These are phyloP conservation scores for Neomonachus schauinslandi DNA, from an alignment of 2,113 vertebrate genomes.

Conservation along the genomic window DNA sequence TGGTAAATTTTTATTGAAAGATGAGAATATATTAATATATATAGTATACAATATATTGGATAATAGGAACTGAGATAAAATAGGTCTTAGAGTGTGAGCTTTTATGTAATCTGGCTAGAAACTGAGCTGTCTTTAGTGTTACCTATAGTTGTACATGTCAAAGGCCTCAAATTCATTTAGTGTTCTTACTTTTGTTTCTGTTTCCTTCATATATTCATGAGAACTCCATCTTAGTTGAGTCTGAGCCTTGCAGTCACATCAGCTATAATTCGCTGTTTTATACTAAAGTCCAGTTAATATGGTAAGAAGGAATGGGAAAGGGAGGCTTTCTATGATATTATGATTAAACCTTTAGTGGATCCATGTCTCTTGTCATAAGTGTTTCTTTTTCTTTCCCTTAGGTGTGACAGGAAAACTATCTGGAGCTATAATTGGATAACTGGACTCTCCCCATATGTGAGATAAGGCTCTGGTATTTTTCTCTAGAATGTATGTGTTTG, in stretches of 20 bases:
- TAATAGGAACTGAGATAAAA: background rate
- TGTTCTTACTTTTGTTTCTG: background rate
- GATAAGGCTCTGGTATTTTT: background rate
- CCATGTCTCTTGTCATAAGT: background rate
- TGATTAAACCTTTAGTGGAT: background rate
- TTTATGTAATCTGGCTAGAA: background rate
- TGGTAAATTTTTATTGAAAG: background rate
- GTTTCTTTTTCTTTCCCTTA: background rate
- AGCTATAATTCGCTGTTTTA: background rate
- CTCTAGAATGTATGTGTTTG: background rate
- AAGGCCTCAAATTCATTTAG: background rate
- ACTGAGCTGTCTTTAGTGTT: background rate
- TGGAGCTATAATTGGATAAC: background rate
- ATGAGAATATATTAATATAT: background rate
- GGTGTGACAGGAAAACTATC: background rate
- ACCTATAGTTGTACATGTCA: background rate
- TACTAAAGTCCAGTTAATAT: background rate
- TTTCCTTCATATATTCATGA: background rate
- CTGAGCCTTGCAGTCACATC: background rate
- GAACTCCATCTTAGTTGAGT: background rate
- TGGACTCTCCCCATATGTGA: background rate
- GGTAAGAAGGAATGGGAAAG: background rate
- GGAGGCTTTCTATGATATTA: background rate
- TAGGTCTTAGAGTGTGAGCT: background rate
- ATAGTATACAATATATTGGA: background rate